These are phyloP conservation scores for Tipula lateralis DNA, from an alignment of 2,888 invertebrate genomes.

Conservation along the genomic window DNA sequence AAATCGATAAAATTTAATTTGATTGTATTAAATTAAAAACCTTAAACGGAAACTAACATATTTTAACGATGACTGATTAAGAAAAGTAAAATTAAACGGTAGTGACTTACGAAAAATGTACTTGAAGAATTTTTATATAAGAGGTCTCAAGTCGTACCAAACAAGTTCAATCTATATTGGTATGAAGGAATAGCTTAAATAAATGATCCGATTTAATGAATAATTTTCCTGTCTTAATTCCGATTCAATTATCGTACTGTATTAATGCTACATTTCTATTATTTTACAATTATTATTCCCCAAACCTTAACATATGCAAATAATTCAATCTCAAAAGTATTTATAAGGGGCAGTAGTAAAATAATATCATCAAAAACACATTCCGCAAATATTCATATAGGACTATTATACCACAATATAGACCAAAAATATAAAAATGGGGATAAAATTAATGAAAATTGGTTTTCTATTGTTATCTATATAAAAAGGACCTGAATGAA, in stretches of 20 bases:
- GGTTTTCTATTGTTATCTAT: conserved; percentile 11
- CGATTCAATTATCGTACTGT: neutral
- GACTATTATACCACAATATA: neutral
- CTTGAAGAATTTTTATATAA: too few species aligned
- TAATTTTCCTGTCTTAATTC: neutral
- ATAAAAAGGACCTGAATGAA: neutral
- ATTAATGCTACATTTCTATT: neutral
- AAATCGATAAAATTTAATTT: too few species aligned
- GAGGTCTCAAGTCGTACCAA: too few species aligned
- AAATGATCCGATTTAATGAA: neutral
- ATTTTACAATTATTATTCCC: neutral
- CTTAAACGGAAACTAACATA: too few species aligned
- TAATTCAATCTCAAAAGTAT: neutral
- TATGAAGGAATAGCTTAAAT: too few species aligned
- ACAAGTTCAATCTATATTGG: too few species aligned
- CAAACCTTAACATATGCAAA: neutral
- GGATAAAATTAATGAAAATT: conserved; percentile 5
- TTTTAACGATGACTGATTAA: too few species aligned
- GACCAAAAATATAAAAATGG: conserved; percentile 6
- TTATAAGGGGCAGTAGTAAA: neutral
- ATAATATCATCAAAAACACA: conserved; percentile 15
- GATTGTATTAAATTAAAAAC: too few species aligned
- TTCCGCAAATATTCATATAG: neutral
- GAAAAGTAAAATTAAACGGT: too few species aligned
- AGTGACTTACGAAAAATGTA: too few species aligned